Base-by-base conservation (phyloP, 2,888 invertebrate genomes). In the Dorcus parallelipipedus region DNA sequence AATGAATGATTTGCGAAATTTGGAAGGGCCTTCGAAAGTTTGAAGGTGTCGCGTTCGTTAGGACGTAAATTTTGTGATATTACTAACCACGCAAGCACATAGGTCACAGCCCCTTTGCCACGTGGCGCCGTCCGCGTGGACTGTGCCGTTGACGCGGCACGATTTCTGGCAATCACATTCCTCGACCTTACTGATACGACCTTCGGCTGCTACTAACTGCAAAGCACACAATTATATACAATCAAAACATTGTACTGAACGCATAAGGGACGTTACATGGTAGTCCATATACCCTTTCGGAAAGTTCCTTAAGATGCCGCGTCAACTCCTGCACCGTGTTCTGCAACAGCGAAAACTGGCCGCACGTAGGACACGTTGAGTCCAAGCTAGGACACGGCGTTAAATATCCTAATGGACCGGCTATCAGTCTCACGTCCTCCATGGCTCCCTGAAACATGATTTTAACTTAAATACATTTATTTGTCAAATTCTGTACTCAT, bases 161-260 rank as follows among this genome's bases (percentile, higher is more conserved):
- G 92, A 90, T 81, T 90, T 91, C 81, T 89, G 89, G 80, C 95
- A 95, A 82, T 94, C 93, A 79, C 94, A 95, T 78, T 91, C 88
- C 80, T 94, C 93, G 73, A 93, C 83, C 73, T 86, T 85, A 73
- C 85, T 82, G 77, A 93, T 84, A 69, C 91, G 85, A 71, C 86
- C 85, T 79, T 94, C 93, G 67, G 91, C 87, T 75, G 86, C 87
- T 77, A 86, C 86, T 81, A 94, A 84, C 93, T 94, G 82, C 67
- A 80, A 69, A 70, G 65, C 70, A 67, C 69, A 69, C 67, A 74
- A 73, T 73, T 73, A 70, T 71, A 73, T 72, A 70, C 67, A 71
- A 73, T 73, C 72, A 74, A 72, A 71, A 73, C 72, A 74, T 69
- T 72, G 73, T 73, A 73, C 71, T 73, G 75, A 73, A 74, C 75